Conservation (phyloP, 2,888 invertebrate species). For the Acanthosepion esculentum region DNA sequence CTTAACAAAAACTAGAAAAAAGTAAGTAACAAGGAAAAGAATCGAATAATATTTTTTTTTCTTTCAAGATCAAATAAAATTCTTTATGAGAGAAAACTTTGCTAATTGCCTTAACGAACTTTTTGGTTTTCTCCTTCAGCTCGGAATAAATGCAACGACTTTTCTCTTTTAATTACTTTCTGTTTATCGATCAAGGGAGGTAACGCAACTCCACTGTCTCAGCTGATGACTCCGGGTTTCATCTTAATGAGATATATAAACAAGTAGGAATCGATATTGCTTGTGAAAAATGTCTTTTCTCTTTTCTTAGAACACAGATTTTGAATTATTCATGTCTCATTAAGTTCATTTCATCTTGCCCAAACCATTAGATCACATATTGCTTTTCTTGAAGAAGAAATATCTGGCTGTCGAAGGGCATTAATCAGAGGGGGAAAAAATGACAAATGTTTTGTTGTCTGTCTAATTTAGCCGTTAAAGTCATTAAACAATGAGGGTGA, state of each 20-base stretch:
- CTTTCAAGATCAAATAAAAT: background rate
- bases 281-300: slow-evolving; percentile 1
- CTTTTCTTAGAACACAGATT: background rate
- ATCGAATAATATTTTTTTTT: background rate
- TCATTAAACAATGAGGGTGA: background rate
- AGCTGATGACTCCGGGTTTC: background rate
- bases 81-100: background rate
- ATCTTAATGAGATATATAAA: slow-evolving; percentile 11
- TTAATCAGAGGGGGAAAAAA: background rate
- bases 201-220: background rate
- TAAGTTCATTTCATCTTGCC: background rate
- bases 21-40: background rate
- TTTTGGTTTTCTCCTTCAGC: background rate
- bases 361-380: background rate
- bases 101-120: background rate
- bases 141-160: background rate
- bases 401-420: background rate
- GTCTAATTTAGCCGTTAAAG: background rate
- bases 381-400: background rate
- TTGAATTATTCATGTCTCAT: slow-evolving; percentile 33
- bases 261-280: background rate
- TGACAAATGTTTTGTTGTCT: background rate
- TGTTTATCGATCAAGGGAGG: background rate
- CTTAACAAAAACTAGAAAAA: background rate
- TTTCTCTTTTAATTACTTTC: background rate